Conservation (phyloP, 2,113 vertebrate species). For the cattle (Bos taurus) region ARS-UCD2.0 NC_037328.1:85955001-85955500, state of each 20-base stretch:
- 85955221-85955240: background rate
- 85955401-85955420: background rate
- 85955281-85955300: background rate
- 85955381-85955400: background rate
- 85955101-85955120: background rate
- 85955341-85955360: background rate
- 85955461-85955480: background rate
- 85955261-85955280: background rate
- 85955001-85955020: background rate
- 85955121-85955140: background rate
- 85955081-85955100: background rate
- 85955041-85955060: background rate
- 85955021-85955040: background rate
- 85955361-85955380: background rate
- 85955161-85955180: background rate
- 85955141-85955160: background rate
- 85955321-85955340: background rate
- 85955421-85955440: background rate
- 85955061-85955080: background rate
- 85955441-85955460: background rate
- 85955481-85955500: background rate
- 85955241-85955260: background rate
- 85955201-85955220: background rate
- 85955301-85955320: background rate
- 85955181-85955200: conserved; percentile 4